Base-by-base conservation (phyloP, 2,113 vertebrate species). In the Heterocephalus glaber region DNA sequence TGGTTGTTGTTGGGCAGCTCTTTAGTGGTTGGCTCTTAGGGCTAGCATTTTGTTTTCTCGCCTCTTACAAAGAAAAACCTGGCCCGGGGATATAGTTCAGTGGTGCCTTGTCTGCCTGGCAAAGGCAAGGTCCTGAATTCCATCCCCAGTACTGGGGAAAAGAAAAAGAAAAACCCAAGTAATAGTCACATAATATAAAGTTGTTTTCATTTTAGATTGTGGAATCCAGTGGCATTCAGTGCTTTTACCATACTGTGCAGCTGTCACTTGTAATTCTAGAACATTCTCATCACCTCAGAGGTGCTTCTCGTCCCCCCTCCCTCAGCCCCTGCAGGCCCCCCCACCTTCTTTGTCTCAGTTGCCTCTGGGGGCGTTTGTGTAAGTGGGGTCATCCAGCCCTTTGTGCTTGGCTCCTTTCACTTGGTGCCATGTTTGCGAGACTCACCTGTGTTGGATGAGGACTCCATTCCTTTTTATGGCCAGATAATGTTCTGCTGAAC, bases 201-300 rank as follows among this genome's bases (percentile, higher is more conserved):
- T 41, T 26, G 77, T 92, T 81, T 68, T 16, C 38, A 52, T 90
- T 93, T 93, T 35, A 58, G 77, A 90, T 22, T 83, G 4, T 89
- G 17, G 2, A 58, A 33, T 85, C 66, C 12, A 47, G 35, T 91
- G 38, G 63, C 52, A 82, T 92, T 89, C 80, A 49, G n/a, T 93
- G 26, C 19, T 68, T 20, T 87, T 44, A 66, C 20, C 47, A 7
- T 24, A 19, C 74, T 61, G n/a, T 81, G 5, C 28, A 66, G 7
- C 60, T 9, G 11, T 61, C 41, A 74, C 56, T 91, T 88, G 17
- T 60, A 20, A 81, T 89, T 93, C 41, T 44, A 86, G 87, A 84
- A 84, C 61, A 66, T 92, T 93, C 92, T 83, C 41, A 54, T 92
- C 44, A 47, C 24, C 5, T 49, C 2, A 5, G 7, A 30, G 11